Evolutionary conservation across 2,797 vertebrate genomes (phyloP).

Genomic region (Gymnocypris eckloni): DNA sequence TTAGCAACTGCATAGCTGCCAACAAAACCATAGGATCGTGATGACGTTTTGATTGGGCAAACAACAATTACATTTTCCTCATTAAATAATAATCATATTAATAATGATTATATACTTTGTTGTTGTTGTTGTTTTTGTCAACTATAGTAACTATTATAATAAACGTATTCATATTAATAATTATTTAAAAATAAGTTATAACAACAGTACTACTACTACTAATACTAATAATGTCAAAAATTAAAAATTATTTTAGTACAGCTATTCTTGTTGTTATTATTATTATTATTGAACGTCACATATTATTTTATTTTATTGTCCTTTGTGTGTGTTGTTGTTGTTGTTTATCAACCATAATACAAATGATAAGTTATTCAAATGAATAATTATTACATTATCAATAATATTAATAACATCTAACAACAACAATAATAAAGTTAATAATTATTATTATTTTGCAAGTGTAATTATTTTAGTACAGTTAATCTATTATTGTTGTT

Average conservation of each 20-base stretch:
- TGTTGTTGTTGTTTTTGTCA: background rate
- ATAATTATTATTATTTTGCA: background rate
- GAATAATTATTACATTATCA: background rate
- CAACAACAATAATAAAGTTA: too few species aligned
- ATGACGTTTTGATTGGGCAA: background rate
- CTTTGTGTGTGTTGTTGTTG: too few species aligned
- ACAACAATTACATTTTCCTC: background rate
- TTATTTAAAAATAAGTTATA: too few species aligned
- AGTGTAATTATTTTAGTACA: too few species aligned
- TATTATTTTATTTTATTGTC: too few species aligned
- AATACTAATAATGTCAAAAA: too few species aligned
- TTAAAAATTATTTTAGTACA: background rate
- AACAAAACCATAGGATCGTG: background rate
- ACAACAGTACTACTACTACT: too few species aligned
- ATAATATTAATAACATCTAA: background rate
- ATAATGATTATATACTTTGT: background rate
- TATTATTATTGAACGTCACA: background rate
- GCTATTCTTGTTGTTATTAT: background rate
- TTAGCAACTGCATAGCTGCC: background rate
- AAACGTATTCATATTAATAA: background rate
- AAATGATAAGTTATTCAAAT: background rate
- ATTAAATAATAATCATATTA: background rate
- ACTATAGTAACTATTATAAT: background rate
- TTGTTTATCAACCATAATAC: background rate
- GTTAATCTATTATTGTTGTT: too few species aligned